These are phyloP conservation scores for Nannobrachium achirus DNA, from an alignment of 2,113 vertebrate species.

Conservation along the genomic window DNA sequence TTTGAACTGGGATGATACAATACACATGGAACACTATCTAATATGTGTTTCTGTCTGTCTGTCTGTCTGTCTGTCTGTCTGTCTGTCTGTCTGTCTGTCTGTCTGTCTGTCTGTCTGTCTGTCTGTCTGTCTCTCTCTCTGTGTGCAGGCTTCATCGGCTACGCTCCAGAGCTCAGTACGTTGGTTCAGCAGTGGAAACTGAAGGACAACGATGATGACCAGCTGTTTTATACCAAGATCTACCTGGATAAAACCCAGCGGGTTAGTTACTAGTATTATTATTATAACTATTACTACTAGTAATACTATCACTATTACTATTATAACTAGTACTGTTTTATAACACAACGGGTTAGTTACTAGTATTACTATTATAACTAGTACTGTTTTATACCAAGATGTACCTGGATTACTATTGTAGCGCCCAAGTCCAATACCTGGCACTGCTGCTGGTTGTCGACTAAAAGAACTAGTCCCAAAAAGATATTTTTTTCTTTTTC, in stretches of 20 bases:
- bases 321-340: not conserved
- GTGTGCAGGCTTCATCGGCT: conserved; percentile 80
- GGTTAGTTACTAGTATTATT: conserved; percentile 57
- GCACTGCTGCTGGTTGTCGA: too few species aligned
- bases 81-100: not conserved
- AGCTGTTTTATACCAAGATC: conserved; percentile 82
- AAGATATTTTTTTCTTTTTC: too few species aligned
- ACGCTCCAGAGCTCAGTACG: conserved; percentile 69
- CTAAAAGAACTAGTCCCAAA: too few species aligned
- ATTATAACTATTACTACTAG: not conserved
- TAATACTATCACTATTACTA: not conserved
- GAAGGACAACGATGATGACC: conserved; percentile 81
- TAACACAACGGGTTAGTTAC: not conserved
- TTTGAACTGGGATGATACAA: too few species aligned
- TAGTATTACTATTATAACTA: not conserved
- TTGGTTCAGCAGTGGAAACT: conserved; percentile 81
- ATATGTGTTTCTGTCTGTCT: not conserved
- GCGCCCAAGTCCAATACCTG: too few species aligned
- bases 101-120: not conserved
- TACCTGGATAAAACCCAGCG: conserved; percentile 79
- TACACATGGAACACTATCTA: not conserved
- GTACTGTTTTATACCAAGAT: conserved; percentile 71
- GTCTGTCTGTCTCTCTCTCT: conserved; percentile 2
- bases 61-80: not conserved
- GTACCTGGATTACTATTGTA: not conserved